Evolutionary conservation across 1,140 invertebrate species (phyloP).

Genomic region (Aphis gossypii): DNA sequence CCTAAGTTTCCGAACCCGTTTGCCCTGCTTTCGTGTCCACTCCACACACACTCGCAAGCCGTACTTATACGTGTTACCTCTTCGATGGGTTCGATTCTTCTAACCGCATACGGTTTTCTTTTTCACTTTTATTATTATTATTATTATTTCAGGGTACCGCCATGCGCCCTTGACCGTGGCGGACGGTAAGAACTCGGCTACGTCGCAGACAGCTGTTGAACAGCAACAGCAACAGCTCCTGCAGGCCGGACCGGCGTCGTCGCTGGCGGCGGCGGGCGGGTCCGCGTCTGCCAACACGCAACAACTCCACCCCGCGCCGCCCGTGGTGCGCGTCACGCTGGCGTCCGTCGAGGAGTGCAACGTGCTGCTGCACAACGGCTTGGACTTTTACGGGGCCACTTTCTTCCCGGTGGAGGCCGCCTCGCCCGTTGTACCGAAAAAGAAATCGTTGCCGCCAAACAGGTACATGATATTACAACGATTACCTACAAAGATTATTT

Average conservation of each 20-base stretch:
- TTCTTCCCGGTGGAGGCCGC: constrained; percentile 81
- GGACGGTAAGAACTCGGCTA: constrained; percentile 1
- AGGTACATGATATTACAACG: not conserved
- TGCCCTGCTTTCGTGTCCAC: too few relatives aligned
- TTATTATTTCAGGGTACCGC: not conserved
- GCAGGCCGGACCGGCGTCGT: not conserved
- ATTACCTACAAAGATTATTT: too few relatives aligned
- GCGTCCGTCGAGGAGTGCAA: constrained; percentile 83
- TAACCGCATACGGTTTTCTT: not conserved
- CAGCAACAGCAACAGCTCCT: constrained; percentile 35
- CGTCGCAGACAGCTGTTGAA: constrained; percentile 48
- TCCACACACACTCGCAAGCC: too few relatives aligned
- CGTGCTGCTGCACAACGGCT: constrained; percentile 78
- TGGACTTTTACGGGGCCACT: constrained; percentile 85
- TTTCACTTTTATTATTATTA: not conserved
- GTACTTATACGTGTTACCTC: too few relatives aligned
- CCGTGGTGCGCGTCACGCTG: constrained; percentile 76
- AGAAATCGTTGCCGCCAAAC: constrained; percentile 36
- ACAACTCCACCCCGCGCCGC: constrained; percentile 62
- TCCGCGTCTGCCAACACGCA: not conserved
- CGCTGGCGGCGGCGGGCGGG: not conserved
- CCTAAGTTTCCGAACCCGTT: not conserved
- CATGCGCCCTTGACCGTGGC: not conserved
- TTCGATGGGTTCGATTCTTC: not conserved
- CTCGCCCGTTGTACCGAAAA: constrained; percentile 34